Conservation (phyloP, 1,140 invertebrate species). For the Drosophila ficusphila region DNA sequence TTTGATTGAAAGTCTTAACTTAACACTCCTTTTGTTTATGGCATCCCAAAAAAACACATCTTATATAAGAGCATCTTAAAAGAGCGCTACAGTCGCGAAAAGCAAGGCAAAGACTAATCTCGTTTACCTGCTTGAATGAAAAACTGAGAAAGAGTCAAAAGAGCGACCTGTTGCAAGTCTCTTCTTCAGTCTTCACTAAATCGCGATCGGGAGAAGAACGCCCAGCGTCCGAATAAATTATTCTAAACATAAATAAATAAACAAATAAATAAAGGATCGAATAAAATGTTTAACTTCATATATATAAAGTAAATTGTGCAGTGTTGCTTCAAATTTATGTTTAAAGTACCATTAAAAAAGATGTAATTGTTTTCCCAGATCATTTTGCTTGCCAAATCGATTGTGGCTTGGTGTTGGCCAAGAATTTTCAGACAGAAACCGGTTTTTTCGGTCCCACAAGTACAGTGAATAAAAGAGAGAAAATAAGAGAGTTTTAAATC, state of each 20-base stretch:
- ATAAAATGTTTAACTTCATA: not conserved
- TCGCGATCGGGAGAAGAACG: slow-evolving; percentile 31
- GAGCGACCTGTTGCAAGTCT: slow-evolving; percentile 32
- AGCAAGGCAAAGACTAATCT: slow-evolving; percentile 35
- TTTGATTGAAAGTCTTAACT: too few relatives aligned
- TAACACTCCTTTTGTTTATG: too few relatives aligned
- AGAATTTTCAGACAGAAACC: slow-evolving; percentile 60
- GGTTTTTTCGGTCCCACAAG: slow-evolving; percentile 55
- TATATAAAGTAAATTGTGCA: not conserved
- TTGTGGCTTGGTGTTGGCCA: slow-evolving; percentile 53
- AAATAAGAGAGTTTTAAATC: not conserved
- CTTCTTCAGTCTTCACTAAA: slow-evolving; percentile 60
- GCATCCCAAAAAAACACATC: not conserved
- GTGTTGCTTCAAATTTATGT: not conserved
- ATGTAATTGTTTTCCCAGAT: slow-evolving; percentile 32
- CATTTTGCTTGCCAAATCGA: slow-evolving; percentile 28
- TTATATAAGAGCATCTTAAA: not conserved
- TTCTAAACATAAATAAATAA: not conserved
- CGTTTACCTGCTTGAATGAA: slow-evolving; percentile 41
- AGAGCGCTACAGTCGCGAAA: slow-evolving; percentile 12
- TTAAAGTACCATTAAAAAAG: not conserved
- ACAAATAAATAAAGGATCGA: not conserved
- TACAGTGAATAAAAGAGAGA: slow-evolving; percentile 15
- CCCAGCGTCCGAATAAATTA: slow-evolving; percentile 11
- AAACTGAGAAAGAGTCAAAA: slow-evolving; percentile 38